Base-by-base conservation (phyloP, 1,140 invertebrate genomes). In the Bombus breviceps region DNA sequence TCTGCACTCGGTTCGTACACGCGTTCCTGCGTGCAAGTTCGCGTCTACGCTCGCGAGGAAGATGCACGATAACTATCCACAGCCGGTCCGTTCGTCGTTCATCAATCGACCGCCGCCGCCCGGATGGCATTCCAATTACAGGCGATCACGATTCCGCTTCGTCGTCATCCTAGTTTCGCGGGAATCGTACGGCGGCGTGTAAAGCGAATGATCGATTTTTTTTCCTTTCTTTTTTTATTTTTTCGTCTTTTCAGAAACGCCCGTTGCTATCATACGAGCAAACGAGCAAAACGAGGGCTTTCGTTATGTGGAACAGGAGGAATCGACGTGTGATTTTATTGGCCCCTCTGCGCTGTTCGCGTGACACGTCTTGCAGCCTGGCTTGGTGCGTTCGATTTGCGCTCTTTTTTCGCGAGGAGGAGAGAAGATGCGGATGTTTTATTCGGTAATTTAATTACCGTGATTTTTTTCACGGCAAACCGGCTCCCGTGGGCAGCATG, bases 371-470 rank as follows among this genome's bases (percentile, higher is more conserved):
- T 22, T 66, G 1, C 37, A 39, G 34, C 25, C 53, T 13, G 53
- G 39, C 64, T 47, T 47, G 18, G 8, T 13, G 53, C 1, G 10
- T 34, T 75, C 32, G 59, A 75, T 64, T 66, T 64, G 47, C 64
- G 37, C 64, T 84, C 82, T 43, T 83, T 69, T 47, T 64, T 34
- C 59, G 3, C 18, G 39, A 15, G 5, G 6, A 12, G 18, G 28
- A n/a, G 39, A 53, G 62, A 69, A 75, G 82, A 84, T 59, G 47
- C 66, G 75, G 82, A 84, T 84, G 75, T 84, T 84, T 79, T 79
- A 66, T 84, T 84, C 53, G 66, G 76, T 84, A 84, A 84, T 84
- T 84, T 84, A 84, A 84, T 84, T 84, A 84, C 75, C 53, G 39
- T 13, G 82, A 78, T 78, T 72, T 43, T 43, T 43, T 73, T 73